These are phyloP conservation scores for Tholera decimalis DNA, from an alignment of 2,888 invertebrate species.

Conservation along the genomic window DNA sequence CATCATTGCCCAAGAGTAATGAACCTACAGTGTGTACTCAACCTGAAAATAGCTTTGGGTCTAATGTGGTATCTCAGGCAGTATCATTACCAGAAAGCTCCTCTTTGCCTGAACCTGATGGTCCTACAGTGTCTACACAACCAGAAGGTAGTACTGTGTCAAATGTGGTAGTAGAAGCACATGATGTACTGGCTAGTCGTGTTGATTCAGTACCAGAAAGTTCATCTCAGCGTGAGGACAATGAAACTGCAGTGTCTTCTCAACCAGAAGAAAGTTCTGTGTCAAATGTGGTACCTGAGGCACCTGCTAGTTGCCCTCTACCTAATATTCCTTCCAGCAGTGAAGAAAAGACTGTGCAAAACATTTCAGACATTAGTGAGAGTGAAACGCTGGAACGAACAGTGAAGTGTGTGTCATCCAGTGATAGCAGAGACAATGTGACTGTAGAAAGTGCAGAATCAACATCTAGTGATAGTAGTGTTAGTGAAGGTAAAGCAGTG, in stretches of 20 bases:
- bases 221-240: constrained; percentile 44
- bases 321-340: constrained; percentile 78
- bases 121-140: constrained; percentile 28
- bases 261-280: constrained; percentile 42
- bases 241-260: constrained; percentile 38
- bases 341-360: constrained; percentile 78
- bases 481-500: constrained; percentile 79
- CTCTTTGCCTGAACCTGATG: constrained; percentile 31
- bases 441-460: constrained; percentile 88
- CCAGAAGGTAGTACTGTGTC: constrained; percentile 37
- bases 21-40: constrained; percentile 28
- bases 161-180: constrained; percentile 50
- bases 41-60: neutral
- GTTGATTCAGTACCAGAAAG: constrained; percentile 25
- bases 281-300: constrained; percentile 55
- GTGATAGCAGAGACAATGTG: constrained; percentile 86
- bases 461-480: constrained; percentile 88
- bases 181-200: constrained; percentile 24
- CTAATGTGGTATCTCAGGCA: constrained; percentile 17
- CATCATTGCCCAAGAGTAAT: constrained; percentile 45
- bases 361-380: constrained; percentile 75
- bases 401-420: constrained; percentile 86
- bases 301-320: constrained; percentile 46
- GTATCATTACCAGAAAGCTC: constrained; percentile 47
- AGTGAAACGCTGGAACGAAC: constrained; percentile 82